Conservation (phyloP, 2,113 vertebrate genomes). For the Corythaixoides concolor region DNA sequence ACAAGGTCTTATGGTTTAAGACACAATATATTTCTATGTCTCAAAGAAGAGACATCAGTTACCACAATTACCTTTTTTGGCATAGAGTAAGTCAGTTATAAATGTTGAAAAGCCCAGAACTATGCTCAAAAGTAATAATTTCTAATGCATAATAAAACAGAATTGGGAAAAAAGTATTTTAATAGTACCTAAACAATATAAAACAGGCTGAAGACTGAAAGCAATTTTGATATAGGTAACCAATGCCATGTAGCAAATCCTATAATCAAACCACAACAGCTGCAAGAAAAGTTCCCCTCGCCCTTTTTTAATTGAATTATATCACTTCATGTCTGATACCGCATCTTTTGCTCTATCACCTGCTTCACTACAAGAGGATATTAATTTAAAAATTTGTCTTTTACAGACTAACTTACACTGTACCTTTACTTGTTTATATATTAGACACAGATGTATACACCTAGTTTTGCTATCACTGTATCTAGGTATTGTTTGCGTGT, state of each 20-base stretch:
- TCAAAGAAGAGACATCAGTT: not conserved
- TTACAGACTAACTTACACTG: not conserved
- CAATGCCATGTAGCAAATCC: not conserved
- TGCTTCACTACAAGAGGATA: not conserved
- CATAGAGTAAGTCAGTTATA: not conserved
- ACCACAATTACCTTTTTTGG: not conserved
- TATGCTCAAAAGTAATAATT: not conserved
- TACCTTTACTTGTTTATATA: not conserved
- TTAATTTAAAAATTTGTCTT: not conserved
- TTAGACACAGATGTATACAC: not conserved
- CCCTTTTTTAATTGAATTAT: not conserved
- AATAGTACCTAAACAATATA: not conserved
- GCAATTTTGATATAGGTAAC: not conserved
- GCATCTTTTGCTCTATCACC: not conserved
- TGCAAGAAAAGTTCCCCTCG: not conserved
- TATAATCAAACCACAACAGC: not conserved
- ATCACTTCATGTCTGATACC: not conserved
- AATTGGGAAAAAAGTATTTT: not conserved
- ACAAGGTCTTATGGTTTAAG: not conserved
- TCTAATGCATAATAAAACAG: not conserved
- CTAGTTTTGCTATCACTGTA: not conserved
- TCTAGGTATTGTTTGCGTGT: not conserved
- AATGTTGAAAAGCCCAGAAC: not conserved
- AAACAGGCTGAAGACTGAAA: not conserved
- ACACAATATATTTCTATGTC: not conserved